Evolutionary conservation across 2,888 invertebrate genomes (phyloP), one percentile per base, ranked within the genome.

Genomic region (Dryobotodes eremita): DNA sequence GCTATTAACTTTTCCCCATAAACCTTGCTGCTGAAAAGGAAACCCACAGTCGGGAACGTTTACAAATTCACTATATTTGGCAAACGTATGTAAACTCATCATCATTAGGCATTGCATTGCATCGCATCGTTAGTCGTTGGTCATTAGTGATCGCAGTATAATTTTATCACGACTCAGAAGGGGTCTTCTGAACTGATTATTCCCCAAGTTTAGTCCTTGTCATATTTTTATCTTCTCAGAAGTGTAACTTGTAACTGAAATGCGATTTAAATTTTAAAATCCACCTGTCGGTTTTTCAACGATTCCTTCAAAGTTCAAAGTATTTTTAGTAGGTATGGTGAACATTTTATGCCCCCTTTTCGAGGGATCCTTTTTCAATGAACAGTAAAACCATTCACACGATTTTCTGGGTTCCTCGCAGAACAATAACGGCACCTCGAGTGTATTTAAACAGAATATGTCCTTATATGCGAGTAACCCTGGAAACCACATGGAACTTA

Each of bases 1-100:
- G 20, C 17, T 48, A 57, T 79, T 71, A 79, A 59, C 2, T 71
- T 80, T 80, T 48, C 8, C 31, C 11, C 36, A 64, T 79, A 42
- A 50, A 50, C 23, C 20, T 55, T 10, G 46, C 42, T 57, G 2
- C 31, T 36, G n/a, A 59, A 79, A 73, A 57, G 46, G 3, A 46
- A 80, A n/a, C 50, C 50, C 8, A 26, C 10, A 20, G 23, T 55
- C 10, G 2, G 11, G 3, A 70, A 26, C 0, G 7, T 57, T 79
- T 50, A 57, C 23, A 48, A 17, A 64, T 23, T 76, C 17, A 26
- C 42, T 36, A 50, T 61, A 13, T 76, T 77, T 13, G 17, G 2
- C 11, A 50, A 75, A 42, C 11, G 23, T 13, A 1, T 50, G 57
- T n/a, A 50, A 72, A 59, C 15, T 13, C 26, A 26, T 68, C 31